These are phyloP conservation scores for Cryptocephalus moraei DNA, from an alignment of 2,888 invertebrate genomes.

Conservation along the genomic window DNA sequence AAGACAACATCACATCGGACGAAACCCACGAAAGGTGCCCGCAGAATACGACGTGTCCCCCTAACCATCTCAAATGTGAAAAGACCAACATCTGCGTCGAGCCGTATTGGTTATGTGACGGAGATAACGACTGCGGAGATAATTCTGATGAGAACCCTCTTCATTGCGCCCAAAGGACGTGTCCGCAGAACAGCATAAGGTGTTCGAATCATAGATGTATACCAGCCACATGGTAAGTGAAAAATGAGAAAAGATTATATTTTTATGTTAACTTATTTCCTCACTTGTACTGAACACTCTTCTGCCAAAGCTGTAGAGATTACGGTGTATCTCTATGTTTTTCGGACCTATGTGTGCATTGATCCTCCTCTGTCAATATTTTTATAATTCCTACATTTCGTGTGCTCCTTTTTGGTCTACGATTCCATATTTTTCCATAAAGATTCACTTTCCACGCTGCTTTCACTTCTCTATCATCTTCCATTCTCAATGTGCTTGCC, in stretches of 20 bases:
- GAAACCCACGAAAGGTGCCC: constrained; percentile 84
- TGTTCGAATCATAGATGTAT: constrained; percentile 91
- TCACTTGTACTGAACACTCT: no score
- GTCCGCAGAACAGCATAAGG: constrained; percentile 84
- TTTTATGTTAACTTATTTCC: no score
- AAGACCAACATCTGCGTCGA: constrained; percentile 95
- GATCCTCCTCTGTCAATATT: no score
- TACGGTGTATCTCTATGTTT: no score
- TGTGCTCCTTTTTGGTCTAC: no score
- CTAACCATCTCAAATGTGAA: constrained; percentile 84
- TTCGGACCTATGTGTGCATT: no score
- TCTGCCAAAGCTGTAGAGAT: no score
- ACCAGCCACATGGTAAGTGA: constrained; percentile 71
- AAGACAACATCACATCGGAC: constrained; percentile 84
- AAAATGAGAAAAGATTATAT: not conserved
- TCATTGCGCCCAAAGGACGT: constrained; percentile 79
- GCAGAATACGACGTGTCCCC: constrained; percentile 77
- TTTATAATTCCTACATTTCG: no score
- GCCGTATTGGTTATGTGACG: constrained; percentile 95
- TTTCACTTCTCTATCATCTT: no score
- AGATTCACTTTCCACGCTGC: not conserved
- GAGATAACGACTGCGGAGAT: constrained; percentile 93
- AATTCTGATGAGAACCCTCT: constrained; percentile 86
- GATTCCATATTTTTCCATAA: no score
- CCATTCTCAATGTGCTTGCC: no score